Percentiles rank a stretch among this genome's conserved stretches.
These are phyloP conservation scores for Panthera uncia DNA, from an alignment of 2,113 vertebrate genomes.

Conservation along the genomic window DNA sequence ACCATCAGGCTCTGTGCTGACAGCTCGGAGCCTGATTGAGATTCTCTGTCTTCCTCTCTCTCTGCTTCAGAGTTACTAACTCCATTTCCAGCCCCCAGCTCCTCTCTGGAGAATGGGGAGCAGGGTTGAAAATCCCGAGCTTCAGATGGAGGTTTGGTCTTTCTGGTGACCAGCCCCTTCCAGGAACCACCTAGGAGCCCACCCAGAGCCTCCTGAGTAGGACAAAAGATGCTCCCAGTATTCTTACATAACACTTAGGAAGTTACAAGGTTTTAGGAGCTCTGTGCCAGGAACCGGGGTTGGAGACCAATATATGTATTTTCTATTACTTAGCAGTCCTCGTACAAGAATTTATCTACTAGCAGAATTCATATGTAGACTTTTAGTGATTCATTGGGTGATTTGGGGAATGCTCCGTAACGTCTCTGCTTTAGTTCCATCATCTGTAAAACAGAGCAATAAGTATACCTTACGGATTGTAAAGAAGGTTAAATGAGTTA, in stretches of 20 bases:
- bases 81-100: neutral
- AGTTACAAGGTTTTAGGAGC: neutral
- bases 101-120: neutral
- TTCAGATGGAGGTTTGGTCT: neutral
- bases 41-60: no score
- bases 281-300: neutral
- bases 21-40: no score
- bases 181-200: neutral
- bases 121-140: neutral
- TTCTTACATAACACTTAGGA: neutral
- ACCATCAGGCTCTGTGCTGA: no score
- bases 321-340: neutral
- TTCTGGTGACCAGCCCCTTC: neutral
- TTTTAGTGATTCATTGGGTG: neutral
- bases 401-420: neutral
- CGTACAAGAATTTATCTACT: neutral
- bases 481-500: neutral
- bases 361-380: neutral
- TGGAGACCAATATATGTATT: neutral
- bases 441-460: neutral
- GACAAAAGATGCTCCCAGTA: neutral
- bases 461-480: neutral
- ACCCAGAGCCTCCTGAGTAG: neutral
- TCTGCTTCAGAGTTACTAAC: neutral
- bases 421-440: neutral